phyloP scores from a whole-genome alignment of 2,888 invertebrate genomes.

The Lypha dubia region DNA sequence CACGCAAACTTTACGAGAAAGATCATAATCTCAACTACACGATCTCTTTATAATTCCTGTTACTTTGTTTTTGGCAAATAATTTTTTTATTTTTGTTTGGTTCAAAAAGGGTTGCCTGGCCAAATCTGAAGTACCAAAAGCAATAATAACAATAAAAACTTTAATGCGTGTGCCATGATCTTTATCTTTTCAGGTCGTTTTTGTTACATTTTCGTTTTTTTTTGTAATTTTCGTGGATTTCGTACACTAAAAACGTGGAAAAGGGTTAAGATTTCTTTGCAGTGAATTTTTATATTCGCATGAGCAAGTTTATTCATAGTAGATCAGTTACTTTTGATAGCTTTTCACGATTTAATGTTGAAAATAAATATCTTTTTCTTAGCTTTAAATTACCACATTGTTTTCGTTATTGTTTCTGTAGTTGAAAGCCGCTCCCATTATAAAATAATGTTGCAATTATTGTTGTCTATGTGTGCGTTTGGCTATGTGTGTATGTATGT shows the following conservation, averaged over 20 bases:
- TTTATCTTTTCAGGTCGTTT: slow-evolving; percentile 61
- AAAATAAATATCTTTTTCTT: slow-evolving; percentile 64
- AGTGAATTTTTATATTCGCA: slow-evolving; percentile 23
- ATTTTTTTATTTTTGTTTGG: background rate
- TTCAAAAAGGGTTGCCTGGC: slow-evolving; percentile 51
- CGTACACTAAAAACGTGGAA: slow-evolving; percentile 19
- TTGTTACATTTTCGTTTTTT: slow-evolving; percentile 10
- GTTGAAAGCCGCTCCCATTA: slow-evolving; percentile 67
- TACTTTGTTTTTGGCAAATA: slow-evolving; percentile 49
- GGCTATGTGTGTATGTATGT: background rate
- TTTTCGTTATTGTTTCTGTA: slow-evolving; percentile 41
- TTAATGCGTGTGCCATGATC: slow-evolving; percentile 69
- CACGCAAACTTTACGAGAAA: slow-evolving; percentile 68
- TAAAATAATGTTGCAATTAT: slow-evolving; percentile 43
- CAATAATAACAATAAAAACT: slow-evolving; percentile 49
- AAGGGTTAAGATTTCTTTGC: slow-evolving; percentile 60
- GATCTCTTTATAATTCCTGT: slow-evolving; percentile 57
- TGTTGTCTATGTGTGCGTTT: background rate
- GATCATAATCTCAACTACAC: slow-evolving; percentile 69
- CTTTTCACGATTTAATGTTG: slow-evolving; percentile 68
- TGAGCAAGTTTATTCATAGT: slow-evolving; percentile 37
- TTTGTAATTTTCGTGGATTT: slow-evolving; percentile 38
- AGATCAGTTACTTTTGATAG: slow-evolving; percentile 69
- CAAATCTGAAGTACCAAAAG: slow-evolving; percentile 28
- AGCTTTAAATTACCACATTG: slow-evolving; percentile 69